Evolutionary conservation across 1,140 invertebrate species (phyloP).

Genomic region (Maniola jurtina): DNA sequence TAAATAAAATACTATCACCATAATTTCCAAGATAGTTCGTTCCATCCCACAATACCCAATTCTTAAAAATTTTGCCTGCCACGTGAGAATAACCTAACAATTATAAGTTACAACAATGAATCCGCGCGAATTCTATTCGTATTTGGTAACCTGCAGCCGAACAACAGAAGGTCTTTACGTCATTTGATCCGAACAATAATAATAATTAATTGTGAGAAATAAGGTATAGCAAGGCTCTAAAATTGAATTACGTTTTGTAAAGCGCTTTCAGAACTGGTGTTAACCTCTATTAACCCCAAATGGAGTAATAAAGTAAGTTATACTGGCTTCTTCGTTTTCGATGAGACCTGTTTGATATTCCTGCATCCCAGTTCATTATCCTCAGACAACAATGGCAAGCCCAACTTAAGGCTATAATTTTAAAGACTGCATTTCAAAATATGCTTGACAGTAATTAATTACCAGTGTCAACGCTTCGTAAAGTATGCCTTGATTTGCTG

Average conservation of each 20-base stretch:
- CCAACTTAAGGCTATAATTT: neutral
- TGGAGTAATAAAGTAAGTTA: neutral
- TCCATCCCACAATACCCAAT: neutral
- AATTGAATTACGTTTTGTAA: neutral
- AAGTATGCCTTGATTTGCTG: neutral
- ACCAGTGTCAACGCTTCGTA: slow-evolving; percentile 1
- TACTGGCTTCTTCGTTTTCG: neutral
- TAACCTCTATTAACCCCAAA: neutral
- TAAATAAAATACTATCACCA: neutral
- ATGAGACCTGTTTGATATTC: neutral
- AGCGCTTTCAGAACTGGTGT: neutral
- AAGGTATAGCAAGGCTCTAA: neutral
- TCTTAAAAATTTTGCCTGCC: slow-evolving; percentile 1
- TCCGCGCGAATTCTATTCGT: slow-evolving; percentile 3
- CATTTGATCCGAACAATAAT: neutral
- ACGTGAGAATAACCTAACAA: neutral
- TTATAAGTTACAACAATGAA: slow-evolving; percentile 3
- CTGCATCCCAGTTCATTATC: neutral
- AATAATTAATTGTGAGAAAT: too few relatives aligned
- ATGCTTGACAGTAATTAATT: neutral
- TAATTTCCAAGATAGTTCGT: neutral
- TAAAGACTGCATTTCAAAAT: neutral
- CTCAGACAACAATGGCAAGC: slow-evolving; percentile 4
- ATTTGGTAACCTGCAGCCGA: slow-evolving; percentile 12
- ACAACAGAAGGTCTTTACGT: slow-evolving; percentile 11